Base-by-base conservation (phyloP, 2,113 vertebrate genomes). In the Eretmochelys imbricata region DNA sequence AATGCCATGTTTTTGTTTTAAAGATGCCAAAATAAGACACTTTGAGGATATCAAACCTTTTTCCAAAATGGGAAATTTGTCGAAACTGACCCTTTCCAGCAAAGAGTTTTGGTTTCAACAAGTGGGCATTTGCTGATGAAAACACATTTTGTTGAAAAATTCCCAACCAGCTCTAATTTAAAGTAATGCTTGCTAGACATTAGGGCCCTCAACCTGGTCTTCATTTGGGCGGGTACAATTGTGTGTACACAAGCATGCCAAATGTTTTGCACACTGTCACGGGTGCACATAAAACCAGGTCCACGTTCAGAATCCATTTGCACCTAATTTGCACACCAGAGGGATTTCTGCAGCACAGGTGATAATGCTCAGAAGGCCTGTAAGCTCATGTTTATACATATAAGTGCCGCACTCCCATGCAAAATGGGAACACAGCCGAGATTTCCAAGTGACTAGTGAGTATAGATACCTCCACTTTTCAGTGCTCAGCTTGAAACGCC, bases 21-120 rank as follows among this genome's bases (percentile, higher is more conserved):
- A 72, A 72, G 22, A 38, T 72, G 65, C 38, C 65, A 72, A 38
- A 72, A 38, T 38, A 10, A n/a, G 65, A 22, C 19, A 72, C 65
- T 72, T 22, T 9, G n/a, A 38, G n/a, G 65, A 4, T 38, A 72
- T 72, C 19, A 72, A 72, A 38, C 22, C 19, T 38, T 80, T 84
- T 86, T 16, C 27, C 35, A 55, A 42, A 72, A 82, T 3, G 35
- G 31, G 65, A 5, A 24, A 46, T 27, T 31, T 80, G 14, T 14
- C 10, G 55, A 10, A 9, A 25, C 7, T 17, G 25, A 4, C 59
- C 57, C 25, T 11, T 38, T 48, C 22, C 20, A 2, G 2, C 0
- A 0, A 25, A 27, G 4, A 38, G 46, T 7, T 22, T 14, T 48
- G 10, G 2, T 14, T 13, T 9, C 27, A 16, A 27, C 7, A 84